Percentiles rank a stretch among this genome's conserved stretches.
Conservation (phyloP, 2,797 vertebrate species). For the Dryobates pubescens region DNA sequence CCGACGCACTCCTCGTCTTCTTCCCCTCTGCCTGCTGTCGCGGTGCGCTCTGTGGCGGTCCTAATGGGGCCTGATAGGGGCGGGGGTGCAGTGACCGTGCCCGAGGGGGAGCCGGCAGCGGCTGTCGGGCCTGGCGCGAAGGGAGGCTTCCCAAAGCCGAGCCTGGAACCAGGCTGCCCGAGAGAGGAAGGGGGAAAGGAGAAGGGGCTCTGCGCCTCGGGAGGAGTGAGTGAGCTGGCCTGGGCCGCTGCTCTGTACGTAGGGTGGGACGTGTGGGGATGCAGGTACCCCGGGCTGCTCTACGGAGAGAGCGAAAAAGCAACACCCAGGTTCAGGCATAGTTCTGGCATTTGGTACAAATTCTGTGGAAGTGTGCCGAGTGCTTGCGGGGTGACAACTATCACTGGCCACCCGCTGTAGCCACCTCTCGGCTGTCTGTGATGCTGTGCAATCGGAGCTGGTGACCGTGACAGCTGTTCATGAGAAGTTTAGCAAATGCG, state of each 20-base stretch:
- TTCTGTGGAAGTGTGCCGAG: rapidly evolving
- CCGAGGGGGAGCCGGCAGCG: background rate
- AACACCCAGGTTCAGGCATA: rapidly evolving
- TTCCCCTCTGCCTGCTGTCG: background rate
- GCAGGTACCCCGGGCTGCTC: background rate
- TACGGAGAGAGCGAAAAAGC: background rate
- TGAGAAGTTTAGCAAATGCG: rapidly evolving
- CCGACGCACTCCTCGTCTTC: background rate
- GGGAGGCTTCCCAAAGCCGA: background rate
- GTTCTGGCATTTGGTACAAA: background rate
- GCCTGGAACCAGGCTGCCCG: background rate
- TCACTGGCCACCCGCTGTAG: rapidly evolving
- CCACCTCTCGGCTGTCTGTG: rapidly evolving
- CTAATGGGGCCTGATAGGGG: background rate
- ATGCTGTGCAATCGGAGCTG: rapidly evolving
- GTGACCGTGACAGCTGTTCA: rapidly evolving
- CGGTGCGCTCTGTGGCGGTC: background rate
- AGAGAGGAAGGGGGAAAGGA: background rate
- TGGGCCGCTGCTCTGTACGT: background rate
- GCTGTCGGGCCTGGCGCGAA: background rate
- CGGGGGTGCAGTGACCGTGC: background rate
- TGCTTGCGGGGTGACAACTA: rapidly evolving
- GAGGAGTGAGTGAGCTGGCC: background rate
- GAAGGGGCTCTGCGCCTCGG: background rate
- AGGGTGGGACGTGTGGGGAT: background rate